These are phyloP conservation scores for Hippoglossus hippoglossus DNA, from an alignment of 2,797 vertebrate species.

Conservation along the genomic window DNA sequence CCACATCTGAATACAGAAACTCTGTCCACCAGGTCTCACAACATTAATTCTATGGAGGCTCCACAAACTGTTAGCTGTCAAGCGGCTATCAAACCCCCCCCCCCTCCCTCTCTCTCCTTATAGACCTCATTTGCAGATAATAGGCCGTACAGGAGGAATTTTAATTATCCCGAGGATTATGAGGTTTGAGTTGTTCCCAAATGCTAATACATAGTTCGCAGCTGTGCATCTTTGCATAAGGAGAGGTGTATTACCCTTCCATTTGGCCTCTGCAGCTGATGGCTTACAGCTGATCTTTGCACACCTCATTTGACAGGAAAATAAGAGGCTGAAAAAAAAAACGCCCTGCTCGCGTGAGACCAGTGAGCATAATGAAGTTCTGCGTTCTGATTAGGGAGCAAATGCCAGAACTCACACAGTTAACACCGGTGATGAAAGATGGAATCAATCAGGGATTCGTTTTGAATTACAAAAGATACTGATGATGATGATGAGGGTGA, in stretches of 20 bases:
- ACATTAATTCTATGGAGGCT: conserved; percentile 62
- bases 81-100: conserved; percentile 33
- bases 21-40: conserved; percentile 66
- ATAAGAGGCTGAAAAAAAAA: conserved; percentile 52
- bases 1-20: conserved; percentile 62
- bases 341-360: conserved; percentile 45
- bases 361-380: conserved; percentile 50
- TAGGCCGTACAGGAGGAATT: conserved; percentile 52
- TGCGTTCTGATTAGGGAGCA: conserved; percentile 52
- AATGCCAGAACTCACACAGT: conserved; percentile 54
- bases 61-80: conserved; percentile 68
- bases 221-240: conserved; percentile 71
- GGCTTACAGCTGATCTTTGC: conserved; percentile 77
- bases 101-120: conserved; percentile 13
- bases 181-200: conserved; percentile 67
- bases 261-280: conserved; percentile 71
- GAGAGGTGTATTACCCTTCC: conserved; percentile 52
- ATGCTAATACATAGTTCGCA: conserved; percentile 67
- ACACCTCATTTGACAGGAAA: conserved; percentile 77
- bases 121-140: conserved; percentile 66
- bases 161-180: conserved; percentile 77
- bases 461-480: conserved; percentile 34
- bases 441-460: conserved; percentile 45
- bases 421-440: conserved; percentile 45
- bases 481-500: conserved; percentile 19